Conservation (phyloP, 2,113 vertebrate species). For the Oreocharis arfaki region DNA sequence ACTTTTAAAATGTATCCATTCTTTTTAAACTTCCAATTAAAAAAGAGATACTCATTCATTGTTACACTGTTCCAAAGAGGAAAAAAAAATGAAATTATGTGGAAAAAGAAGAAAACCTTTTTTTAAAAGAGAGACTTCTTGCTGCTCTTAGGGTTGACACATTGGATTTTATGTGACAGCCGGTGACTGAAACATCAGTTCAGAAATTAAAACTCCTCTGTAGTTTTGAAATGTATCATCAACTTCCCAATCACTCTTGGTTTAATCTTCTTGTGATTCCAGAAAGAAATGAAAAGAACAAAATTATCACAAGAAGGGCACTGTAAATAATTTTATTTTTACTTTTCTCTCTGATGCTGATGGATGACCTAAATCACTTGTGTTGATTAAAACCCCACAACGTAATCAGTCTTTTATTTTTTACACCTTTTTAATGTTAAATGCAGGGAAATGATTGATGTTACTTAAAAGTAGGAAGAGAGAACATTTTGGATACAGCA, state of each 20-base stretch:
- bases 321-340: not conserved
- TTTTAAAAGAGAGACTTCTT: not conserved
- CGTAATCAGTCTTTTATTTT: not conserved
- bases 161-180: not conserved
- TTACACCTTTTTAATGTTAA: not conserved
- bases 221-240: not conserved
- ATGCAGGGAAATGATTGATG: not conserved
- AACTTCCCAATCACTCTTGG: not conserved
- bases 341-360: not conserved
- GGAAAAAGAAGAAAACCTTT: not conserved
- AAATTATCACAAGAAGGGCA: not conserved
- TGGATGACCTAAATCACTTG: not conserved
- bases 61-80: not conserved
- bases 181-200: not conserved
- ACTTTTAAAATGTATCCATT: not conserved
- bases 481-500: not conserved
- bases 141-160: not conserved
- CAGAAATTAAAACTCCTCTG: not conserved
- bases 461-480: not conserved
- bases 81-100: not conserved
- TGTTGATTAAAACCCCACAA: not conserved
- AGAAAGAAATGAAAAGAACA: not conserved
- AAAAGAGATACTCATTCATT: not conserved
- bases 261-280: not conserved
- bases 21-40: conserved; percentile 24